A percentile compares a stretch with the other conserved stretches of the same genome.
phyloP scores from a whole-genome alignment of 2,797 vertebrate species.

The Astyanax mexicanus region DNA sequence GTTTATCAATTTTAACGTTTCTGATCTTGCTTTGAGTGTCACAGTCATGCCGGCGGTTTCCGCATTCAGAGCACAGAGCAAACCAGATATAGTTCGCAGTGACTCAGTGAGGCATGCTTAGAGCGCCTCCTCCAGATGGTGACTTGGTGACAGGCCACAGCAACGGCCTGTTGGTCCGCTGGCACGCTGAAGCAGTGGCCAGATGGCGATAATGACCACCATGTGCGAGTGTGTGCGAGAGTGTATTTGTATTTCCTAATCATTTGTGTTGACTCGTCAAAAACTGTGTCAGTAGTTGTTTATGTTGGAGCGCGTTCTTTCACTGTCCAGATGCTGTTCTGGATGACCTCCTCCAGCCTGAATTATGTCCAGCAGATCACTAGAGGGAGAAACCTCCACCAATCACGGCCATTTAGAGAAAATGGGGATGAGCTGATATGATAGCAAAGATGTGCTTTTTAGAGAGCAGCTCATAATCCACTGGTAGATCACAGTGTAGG shows the following conservation, averaged over 20 bases:
- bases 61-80: background rate
- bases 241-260: conserved; percentile 22
- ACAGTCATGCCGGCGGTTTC: background rate
- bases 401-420: conserved; percentile 39
- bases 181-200: conserved; percentile 20
- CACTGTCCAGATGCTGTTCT: background rate
- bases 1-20: background rate
- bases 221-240: background rate
- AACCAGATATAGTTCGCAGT: background rate
- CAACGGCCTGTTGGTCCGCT: conserved; percentile 11
- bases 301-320: background rate
- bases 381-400: conserved; percentile 4
- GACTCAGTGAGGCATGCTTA: conserved; percentile 13
- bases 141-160: conserved; percentile 7
- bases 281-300: conserved; percentile 12
- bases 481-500: no score
- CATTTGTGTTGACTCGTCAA: conserved; percentile 28
- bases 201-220: conserved; percentile 44
- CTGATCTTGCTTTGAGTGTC: no score
- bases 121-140: conserved; percentile 33
- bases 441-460: no score
- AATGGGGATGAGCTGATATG: background rate
- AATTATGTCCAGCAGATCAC: background rate
- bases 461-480: no score
- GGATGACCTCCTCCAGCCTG: background rate